Evolutionary conservation across 2,113 vertebrate genomes (phyloP).

Genomic region (Ctenodactylus gundi): DNA sequence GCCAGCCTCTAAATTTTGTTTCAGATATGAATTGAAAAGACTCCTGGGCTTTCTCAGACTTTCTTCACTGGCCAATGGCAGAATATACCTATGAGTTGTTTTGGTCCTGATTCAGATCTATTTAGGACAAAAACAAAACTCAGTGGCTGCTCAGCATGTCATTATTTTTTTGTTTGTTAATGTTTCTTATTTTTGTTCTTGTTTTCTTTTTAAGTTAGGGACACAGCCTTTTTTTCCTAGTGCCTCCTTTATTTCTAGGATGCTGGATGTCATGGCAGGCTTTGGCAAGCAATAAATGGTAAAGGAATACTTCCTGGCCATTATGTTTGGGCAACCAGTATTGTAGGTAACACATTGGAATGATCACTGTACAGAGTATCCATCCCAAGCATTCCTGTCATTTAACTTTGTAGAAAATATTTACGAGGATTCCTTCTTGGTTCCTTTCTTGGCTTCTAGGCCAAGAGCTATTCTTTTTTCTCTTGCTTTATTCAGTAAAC

Average conservation of each 20-base stretch:
- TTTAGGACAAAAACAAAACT: constrained; percentile 1
- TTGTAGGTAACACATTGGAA: neutral
- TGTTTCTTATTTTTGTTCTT: no score
- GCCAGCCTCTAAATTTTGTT: neutral
- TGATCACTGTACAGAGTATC: neutral
- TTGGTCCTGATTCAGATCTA: neutral
- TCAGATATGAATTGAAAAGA: neutral
- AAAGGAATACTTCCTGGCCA: neutral
- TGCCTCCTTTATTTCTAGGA: neutral
- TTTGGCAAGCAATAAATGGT: neutral
- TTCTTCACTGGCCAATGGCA: neutral
- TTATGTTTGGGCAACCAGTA: neutral
- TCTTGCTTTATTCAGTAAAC: no score
- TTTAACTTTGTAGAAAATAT: constrained; percentile 43
- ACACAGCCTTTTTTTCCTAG: neutral
- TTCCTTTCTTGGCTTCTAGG: no score
- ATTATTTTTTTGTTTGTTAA: no score
- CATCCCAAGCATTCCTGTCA: neutral
- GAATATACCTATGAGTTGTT: neutral
- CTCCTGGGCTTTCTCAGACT: neutral
- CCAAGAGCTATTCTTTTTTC: no score
- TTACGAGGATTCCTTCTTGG: no score
- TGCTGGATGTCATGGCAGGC: neutral
- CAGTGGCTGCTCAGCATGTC: neutral
- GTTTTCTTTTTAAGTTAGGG: no score